Evolutionary conservation across 1,140 invertebrate species (phyloP), one percentile per base, ranked within the genome.

Genomic region (Bombus sibiricus): DNA sequence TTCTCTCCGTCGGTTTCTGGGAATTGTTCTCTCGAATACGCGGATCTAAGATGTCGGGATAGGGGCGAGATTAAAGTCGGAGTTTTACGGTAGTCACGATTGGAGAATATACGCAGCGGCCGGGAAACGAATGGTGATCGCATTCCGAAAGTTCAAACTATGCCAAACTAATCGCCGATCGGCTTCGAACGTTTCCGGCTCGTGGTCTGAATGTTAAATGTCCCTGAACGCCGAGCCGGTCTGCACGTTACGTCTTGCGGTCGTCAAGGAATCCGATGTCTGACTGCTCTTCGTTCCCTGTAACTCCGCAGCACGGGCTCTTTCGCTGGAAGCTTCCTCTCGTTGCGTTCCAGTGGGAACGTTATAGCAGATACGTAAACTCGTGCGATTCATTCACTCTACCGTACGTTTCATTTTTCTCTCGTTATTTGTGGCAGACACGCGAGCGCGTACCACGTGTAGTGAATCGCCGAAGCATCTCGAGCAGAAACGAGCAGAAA

Each of bases 101-200:
- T n/a, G 32, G 32, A 34, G 28, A 8, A 59, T 39, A 32, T 76
- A 59, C 71, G 71, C 18, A 32, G n/a, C 3, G 18, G 34, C 22
- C 25, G 22, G 37, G 28, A 39, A 75, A 82, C 72, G 71, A 66
- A 82, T 47, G 71, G 43, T 28, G 74, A 77, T 69, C 64, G 82
- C 82, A 84, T 84, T 59, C 82, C 82, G 66, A 5, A 34, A 71
- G 64, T 34, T 37, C 22, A 1, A 84, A 84, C 82, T 83, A 78
- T 79, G 74, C 62, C 39, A 28, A 73, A 81, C 80, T 66, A 47
- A 76, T 76, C 73, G 81, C 0, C 6, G 72, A 75, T 83, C 71
- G 37, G 53, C 3, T 64, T 59, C 71, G 28, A 74, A 62, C 80
- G 41, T 47, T 82, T 59, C 53, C 57, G 34, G 32, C 34, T 34